Percentiles rank a stretch among this genome's conserved stretches.
Conservation (phyloP, 2,888 invertebrate species). For the Tetranychus truncatus region DNA sequence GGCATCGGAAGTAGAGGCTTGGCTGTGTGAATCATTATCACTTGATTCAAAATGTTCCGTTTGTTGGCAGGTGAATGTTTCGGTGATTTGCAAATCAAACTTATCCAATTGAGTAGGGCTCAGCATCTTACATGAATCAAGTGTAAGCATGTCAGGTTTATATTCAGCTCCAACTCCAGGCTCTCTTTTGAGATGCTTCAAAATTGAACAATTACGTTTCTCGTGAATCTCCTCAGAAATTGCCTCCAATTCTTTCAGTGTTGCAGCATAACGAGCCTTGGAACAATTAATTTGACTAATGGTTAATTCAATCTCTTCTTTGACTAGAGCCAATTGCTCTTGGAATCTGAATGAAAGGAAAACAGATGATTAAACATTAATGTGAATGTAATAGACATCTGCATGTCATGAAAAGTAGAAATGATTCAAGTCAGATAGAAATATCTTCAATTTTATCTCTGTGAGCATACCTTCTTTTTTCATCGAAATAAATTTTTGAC, state of each 20-base stretch:
- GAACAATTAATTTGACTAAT: slow-evolving; percentile 15
- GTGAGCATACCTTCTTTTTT: not conserved
- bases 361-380: not conserved
- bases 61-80: not conserved
- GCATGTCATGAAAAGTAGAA: no score
- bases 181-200: slow-evolving; percentile 19
- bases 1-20: no score
- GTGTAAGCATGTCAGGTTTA: not conserved
- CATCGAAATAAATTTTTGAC: slow-evolving; percentile 16
- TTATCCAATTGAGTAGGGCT: not conserved
- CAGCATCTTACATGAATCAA: not conserved
- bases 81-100: not conserved
- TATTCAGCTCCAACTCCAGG: slow-evolving; percentile 22
- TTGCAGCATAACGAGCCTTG: slow-evolving; percentile 19
- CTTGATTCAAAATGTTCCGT: not conserved
- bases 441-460: not conserved
- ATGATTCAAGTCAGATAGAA: no score
- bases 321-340: slow-evolving; percentile 16
- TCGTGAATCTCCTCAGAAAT: slow-evolving; percentile 23
- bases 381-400: no score
- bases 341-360: slow-evolving; percentile 9
- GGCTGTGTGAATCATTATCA: no score
- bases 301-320: slow-evolving; percentile 16
- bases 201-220: slow-evolving; percentile 14
- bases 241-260: slow-evolving; percentile 19